phyloP scores from a whole-genome alignment of 2,797 vertebrate genomes.

The Rhynchotus rufescens region DNA sequence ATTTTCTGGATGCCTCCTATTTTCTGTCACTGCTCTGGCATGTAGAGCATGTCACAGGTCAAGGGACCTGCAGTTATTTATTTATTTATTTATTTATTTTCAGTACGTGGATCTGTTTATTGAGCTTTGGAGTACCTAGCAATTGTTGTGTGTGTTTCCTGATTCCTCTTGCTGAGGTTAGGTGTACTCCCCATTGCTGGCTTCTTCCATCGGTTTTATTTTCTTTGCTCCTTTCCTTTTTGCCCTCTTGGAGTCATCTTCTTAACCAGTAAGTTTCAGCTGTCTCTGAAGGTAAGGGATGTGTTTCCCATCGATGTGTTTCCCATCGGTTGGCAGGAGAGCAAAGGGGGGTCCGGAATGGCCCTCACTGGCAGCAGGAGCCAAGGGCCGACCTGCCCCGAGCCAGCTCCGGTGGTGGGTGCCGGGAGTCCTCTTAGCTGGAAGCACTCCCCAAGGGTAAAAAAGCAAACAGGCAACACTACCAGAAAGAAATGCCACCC shows the following conservation, averaged over 20 bases:
- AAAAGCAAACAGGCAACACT: rapidly evolving
- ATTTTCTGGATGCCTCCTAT: background rate
- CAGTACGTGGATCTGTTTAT: rapidly evolving
- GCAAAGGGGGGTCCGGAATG: rapidly evolving
- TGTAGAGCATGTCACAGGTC: background rate
- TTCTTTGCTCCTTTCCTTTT: background rate
- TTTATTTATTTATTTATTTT: no score
- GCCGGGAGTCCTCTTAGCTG: rapidly evolving
- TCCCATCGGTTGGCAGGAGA: rapidly evolving
- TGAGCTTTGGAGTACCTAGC: background rate
- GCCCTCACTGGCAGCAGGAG: rapidly evolving
- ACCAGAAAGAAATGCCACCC: rapidly evolving
- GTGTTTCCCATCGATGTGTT: rapidly evolving
- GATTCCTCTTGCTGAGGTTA: background rate
- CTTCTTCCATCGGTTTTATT: background rate
- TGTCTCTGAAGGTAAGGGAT: background rate
- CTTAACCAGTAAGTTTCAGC: rapidly evolving
- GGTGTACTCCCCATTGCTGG: background rate
- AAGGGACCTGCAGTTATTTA: background rate
- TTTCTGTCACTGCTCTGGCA: background rate
- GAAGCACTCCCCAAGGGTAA: rapidly evolving
- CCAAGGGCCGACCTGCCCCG: rapidly evolving
- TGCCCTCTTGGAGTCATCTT: background rate
- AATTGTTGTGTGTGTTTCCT: background rate
- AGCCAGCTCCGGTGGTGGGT: no score